Percentiles rank a stretch among this genome's conserved stretches.
Conservation (phyloP, 2,797 vertebrate species). For the Periophthalmus magnuspinnatus region DNA sequence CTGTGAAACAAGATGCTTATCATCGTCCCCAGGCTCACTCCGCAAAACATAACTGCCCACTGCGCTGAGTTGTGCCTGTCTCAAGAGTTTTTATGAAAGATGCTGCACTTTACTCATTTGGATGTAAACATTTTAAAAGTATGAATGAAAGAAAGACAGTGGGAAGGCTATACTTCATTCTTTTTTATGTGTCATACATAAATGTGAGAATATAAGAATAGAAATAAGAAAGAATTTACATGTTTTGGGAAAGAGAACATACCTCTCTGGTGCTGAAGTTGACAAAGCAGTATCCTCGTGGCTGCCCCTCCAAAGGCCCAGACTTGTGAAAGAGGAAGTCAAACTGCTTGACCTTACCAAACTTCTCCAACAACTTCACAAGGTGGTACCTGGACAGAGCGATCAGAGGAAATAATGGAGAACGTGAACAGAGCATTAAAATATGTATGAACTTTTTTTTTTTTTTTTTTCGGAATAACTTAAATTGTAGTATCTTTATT, state of each 20-base stretch:
- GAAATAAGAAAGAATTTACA: neutral
- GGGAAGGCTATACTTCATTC: neutral
- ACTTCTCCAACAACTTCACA: slow-evolving; percentile 95
- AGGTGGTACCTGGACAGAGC: slow-evolving; percentile 86
- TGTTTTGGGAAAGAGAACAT: slow-evolving; percentile 8
- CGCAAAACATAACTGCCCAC: slow-evolving; percentile 56
- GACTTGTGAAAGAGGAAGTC: slow-evolving; percentile 99
- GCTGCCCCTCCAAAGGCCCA: slow-evolving; percentile 96
- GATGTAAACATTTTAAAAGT: slow-evolving; percentile 11
- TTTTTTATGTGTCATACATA: neutral
- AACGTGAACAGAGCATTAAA: neutral
- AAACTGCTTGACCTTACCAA: slow-evolving; percentile 96
- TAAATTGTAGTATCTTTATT: neutral
- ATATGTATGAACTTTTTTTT: too few relatives aligned
- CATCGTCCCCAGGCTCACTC: slow-evolving; percentile 50
- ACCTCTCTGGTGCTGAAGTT: slow-evolving; percentile 98
- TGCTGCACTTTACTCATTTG: slow-evolving; percentile 17
- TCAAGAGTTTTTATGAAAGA: slow-evolving; percentile 18
- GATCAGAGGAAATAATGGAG: neutral
- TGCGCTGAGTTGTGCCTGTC: slow-evolving; percentile 13
- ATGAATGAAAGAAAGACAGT: neutral
- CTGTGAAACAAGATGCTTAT: slow-evolving; percentile 71
- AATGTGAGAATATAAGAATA: too few relatives aligned
- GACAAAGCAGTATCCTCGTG: slow-evolving; percentile 96
- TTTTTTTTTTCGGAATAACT: too few relatives aligned